Base-by-base conservation (phyloP, 2,113 vertebrate species). In the Dipodomys stephensi region DNA sequence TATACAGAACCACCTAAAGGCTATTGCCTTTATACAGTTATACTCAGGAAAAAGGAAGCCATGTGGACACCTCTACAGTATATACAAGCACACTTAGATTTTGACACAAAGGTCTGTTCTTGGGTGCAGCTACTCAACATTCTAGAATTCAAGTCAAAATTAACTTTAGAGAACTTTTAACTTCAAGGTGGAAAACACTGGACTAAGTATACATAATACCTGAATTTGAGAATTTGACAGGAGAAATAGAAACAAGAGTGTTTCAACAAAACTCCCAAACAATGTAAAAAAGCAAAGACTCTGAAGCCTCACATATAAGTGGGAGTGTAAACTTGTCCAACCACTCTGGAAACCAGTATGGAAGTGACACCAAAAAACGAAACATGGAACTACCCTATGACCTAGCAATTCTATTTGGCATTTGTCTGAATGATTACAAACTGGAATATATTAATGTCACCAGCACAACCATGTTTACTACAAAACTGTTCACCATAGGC, bases 141-240 rank as follows among this genome's bases (percentile, higher is more conserved):
- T 65, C 53, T 81, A 46, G 65, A 84, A 81, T 64, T 88, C 35
- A 53, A 44, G 20, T 71, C 64, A 90, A 68, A 91, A 69, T 67
- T 80, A 78, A 82, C 64, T 77, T 65, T 35, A 49, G 79, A 88
- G n/a, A 80, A 20, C 30, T 94, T 76, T 94, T 32, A 93, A 91
- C 20, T 30, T 76, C 28, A 73, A 19, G 15, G 60, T 65, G 87
- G 77, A 78, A 92, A 94, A 39, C 62, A 77, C 65, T 67, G 53
- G 81, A 78, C 49, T 62, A 87, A 39, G 16, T 80, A 76, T 83
- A 87, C n/a, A 73, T 39, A 91, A 94, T 76, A 91, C 30, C 18
- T 67, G 71, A 91, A 69, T 89, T 86, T 18, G 73, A 25, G 39
- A 83, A 77, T 20, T n/a, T 49, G 84, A 86, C 20, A 64, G 30